phyloP scores from a whole-genome alignment of 2,888 invertebrate genomes.

The Calameuta idolon region DNA sequence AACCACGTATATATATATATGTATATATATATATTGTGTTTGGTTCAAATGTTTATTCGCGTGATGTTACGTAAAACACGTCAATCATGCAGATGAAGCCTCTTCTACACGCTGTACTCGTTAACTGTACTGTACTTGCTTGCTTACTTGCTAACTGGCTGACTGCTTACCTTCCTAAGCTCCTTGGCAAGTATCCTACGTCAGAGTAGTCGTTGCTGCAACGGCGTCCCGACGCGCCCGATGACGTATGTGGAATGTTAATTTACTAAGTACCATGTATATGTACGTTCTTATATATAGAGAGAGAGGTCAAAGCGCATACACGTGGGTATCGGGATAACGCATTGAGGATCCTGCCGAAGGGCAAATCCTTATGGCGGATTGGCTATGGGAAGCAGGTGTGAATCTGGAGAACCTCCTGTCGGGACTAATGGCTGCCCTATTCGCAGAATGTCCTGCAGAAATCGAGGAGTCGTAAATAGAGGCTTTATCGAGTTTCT shows the following conservation, averaged over 20 bases:
- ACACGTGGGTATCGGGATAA: neutral
- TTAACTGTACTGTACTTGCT: neutral
- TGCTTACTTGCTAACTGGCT: neutral
- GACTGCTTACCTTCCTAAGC: neutral
- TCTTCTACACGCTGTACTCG: neutral
- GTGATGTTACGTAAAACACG: neutral
- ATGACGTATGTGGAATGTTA: conserved; percentile 32
- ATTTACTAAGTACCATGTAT: conserved; percentile 31
- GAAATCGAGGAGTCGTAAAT: conserved; percentile 19
- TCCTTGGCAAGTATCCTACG: conserved; percentile 2
- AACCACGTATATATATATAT: neutral
- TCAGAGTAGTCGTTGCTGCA: conserved; percentile 21
- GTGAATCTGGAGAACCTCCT: conserved; percentile 4
- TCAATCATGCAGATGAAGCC: neutral
- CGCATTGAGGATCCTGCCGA: neutral
- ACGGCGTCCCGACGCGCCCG: conserved; percentile 1
- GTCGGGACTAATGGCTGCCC: conserved; percentile 21
- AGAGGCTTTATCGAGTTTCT: conserved; percentile 20
- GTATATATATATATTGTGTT: neutral
- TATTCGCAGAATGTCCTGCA: conserved; percentile 8
- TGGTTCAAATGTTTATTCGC: neutral
- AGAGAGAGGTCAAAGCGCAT: neutral
- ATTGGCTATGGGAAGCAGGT: neutral
- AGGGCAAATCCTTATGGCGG: neutral
- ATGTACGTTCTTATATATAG: conserved; percentile 5